Percentiles rank a stretch among this genome's conserved stretches.
Evolutionary conservation across 2,888 invertebrate genomes (phyloP).

Genomic region (Apamea anceps): DNA sequence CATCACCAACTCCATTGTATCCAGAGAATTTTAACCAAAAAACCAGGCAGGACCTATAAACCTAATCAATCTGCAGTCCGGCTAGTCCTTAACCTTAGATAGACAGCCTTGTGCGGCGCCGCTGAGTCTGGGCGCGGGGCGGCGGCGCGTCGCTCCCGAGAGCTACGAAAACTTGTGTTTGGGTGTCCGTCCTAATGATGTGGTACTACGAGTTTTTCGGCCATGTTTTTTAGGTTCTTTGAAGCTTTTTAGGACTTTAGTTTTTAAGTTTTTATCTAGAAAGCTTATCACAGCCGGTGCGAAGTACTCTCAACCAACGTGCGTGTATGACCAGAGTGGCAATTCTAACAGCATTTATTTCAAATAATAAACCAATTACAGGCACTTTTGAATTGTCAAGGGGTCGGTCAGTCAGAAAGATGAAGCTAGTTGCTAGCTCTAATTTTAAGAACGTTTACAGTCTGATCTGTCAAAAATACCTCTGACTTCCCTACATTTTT

Average conservation of each 20-base stretch:
- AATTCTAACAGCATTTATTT: neutral
- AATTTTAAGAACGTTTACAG: neutral
- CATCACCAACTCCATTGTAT: neutral
- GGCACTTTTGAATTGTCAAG: no score
- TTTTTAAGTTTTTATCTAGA: neutral
- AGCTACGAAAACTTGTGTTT: slow-evolving; percentile 67
- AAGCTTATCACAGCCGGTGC: neutral
- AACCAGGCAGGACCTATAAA: slow-evolving; percentile 65
- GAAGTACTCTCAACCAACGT: neutral
- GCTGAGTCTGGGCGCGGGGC: slow-evolving; percentile 72
- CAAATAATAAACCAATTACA: no score
- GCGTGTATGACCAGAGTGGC: neutral
- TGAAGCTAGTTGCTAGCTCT: no score
- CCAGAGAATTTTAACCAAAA: slow-evolving; percentile 24
- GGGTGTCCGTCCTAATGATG: slow-evolving; percentile 69
- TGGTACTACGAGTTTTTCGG: slow-evolving; percentile 46
- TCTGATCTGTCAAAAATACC: neutral
- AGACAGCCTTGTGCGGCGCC: slow-evolving; percentile 87
- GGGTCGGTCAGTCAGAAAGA: no score
- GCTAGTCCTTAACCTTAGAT: slow-evolving; percentile 80
- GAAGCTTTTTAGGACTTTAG: neutral
- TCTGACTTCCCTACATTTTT: neutral
- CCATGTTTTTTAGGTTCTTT: slow-evolving; percentile 34
- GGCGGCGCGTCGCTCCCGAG: slow-evolving; percentile 64
- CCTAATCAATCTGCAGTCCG: slow-evolving; percentile 70